A percentile compares a stretch with the other conserved stretches of the same genome.
Evolutionary conservation across 2,113 vertebrate genomes (phyloP).

Genomic region (Dascyllus trimaculatus): DNA sequence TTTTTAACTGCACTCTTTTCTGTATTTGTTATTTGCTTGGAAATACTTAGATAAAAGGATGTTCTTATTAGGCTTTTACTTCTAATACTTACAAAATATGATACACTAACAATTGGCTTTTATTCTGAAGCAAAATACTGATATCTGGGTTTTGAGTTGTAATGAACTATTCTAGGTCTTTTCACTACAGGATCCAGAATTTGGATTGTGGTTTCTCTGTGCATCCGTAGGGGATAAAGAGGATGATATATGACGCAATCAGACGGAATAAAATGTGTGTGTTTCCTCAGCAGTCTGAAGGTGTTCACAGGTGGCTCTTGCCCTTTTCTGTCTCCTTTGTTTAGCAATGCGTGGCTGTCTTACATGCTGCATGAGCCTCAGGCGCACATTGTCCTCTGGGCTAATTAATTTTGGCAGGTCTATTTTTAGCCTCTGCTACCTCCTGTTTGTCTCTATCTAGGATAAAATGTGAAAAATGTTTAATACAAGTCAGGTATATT

Average conservation of each 20-base stretch:
- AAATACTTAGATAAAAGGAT: no score
- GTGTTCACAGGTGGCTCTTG: background rate
- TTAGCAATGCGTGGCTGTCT: background rate
- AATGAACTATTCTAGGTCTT: background rate
- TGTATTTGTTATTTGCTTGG: no score
- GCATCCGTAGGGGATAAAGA: background rate
- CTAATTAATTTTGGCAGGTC: conserved; percentile 32
- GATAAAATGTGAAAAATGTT: background rate
- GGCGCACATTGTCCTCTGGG: conserved; percentile 4
- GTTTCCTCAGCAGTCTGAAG: background rate
- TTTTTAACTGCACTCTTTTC: no score
- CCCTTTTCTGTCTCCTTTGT: background rate
- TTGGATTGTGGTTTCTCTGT: no score
- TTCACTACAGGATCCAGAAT: no score
- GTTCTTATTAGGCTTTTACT: no score
- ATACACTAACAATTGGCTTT: no score
- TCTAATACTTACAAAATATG: no score
- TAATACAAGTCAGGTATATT: background rate
- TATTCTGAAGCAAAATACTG: background rate
- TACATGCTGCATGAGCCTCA: background rate
- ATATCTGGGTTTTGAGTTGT: background rate
- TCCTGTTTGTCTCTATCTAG: background rate
- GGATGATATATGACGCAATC: no score
- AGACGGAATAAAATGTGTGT: background rate
- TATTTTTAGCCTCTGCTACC: conserved; percentile 24